A percentile compares a stretch with the other conserved stretches of the same genome.
Evolutionary conservation across 2,797 vertebrate species (phyloP).

Genomic region (Novumbra hubbsi): DNA sequence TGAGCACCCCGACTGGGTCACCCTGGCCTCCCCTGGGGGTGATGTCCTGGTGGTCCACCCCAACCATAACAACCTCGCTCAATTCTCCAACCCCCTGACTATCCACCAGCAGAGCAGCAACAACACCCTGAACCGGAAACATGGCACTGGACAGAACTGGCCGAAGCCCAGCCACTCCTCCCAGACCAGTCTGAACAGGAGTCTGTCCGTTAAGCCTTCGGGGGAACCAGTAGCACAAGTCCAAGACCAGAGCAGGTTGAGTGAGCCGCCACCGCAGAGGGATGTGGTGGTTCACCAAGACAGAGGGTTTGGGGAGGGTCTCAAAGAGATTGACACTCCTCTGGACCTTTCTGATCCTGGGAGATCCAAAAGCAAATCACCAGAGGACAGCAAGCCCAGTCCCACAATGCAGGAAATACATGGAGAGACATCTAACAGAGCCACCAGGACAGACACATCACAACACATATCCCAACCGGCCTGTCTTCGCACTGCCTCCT

Average conservation of each 20-base stretch:
- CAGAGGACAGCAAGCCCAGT: constrained; percentile 15
- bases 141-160: constrained; percentile 34
- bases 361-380: constrained; percentile 44
- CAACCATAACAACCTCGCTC: constrained; percentile 29
- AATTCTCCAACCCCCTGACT: constrained; percentile 44
- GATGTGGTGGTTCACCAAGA: constrained; percentile 21
- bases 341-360: constrained; percentile 74
- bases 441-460: constrained; percentile 18
- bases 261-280: background rate
- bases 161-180: constrained; percentile 15
- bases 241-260: constrained; percentile 44
- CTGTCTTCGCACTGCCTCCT: constrained; percentile 15
- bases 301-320: constrained; percentile 45
- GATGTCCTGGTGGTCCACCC: constrained; percentile 32
- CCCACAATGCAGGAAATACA: constrained; percentile 27
- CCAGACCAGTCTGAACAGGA: constrained; percentile 18
- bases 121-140: constrained; percentile 24
- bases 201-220: constrained; percentile 32
- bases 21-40: constrained; percentile 21
- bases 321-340: constrained; percentile 60
- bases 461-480: background rate
- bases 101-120: background rate
- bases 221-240: constrained; percentile 28
- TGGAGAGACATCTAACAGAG: constrained; percentile 17
- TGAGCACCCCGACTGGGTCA: constrained; percentile 64